Evolutionary conservation across 2,888 invertebrate genomes (phyloP).

Genomic region (Galerucella nymphaeae): DNA sequence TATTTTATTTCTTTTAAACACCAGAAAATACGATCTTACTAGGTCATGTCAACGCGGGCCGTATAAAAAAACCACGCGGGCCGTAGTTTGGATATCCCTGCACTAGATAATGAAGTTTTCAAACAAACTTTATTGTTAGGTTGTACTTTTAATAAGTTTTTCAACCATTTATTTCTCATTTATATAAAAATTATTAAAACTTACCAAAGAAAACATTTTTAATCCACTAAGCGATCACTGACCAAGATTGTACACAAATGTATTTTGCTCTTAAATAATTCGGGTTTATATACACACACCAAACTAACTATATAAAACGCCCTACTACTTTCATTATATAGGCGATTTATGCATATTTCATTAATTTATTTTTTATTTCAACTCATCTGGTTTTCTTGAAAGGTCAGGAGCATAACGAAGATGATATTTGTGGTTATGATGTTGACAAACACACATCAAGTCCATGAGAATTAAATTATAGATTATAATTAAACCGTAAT

Average conservation of each 20-base stretch:
- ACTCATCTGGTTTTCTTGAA: neutral
- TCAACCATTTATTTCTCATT: too few relatives aligned
- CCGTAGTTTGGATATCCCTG: too few relatives aligned
- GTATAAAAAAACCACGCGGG: too few relatives aligned
- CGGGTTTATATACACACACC: neutral
- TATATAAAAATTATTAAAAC: neutral
- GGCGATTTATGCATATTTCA: neutral
- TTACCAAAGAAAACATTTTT: constrained; percentile 3
- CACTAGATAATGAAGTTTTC: too few relatives aligned
- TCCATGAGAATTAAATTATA: neutral
- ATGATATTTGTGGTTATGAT: neutral
- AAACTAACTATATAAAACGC: neutral
- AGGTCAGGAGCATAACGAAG: neutral
- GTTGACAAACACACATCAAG: neutral
- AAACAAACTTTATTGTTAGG: too few relatives aligned
- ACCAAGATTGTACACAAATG: neutral
- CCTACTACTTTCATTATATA: neutral
- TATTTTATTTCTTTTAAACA: too few relatives aligned
- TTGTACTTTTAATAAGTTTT: too few relatives aligned
- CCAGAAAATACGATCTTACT: too few relatives aligned
- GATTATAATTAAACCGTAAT: too few relatives aligned
- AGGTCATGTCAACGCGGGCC: too few relatives aligned
- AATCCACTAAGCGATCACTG: neutral
- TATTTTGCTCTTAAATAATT: neutral
- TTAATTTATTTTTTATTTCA: constrained; percentile 1